A percentile compares a stretch with the other conserved stretches of the same genome.
Conservation (phyloP, 2,113 vertebrate species). For the Gasterosteus nipponicus region DNA sequence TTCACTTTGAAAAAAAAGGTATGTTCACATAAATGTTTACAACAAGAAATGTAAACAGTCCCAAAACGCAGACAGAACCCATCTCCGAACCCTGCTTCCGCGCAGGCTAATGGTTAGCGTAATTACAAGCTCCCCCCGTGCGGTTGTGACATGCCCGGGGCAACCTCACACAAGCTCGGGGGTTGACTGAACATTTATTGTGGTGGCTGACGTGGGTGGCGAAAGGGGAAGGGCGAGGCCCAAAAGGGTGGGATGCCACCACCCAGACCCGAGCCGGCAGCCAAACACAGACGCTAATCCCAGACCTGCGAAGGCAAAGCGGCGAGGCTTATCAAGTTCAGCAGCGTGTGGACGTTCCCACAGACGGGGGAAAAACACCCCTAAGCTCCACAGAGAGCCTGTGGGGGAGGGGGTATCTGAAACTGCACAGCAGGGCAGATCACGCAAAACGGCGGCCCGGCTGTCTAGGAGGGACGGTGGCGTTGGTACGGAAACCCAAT, state of each 20-base stretch:
- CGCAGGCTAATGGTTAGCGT: slow-evolving; percentile 44
- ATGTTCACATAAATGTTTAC: background rate
- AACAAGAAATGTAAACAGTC: slow-evolving; percentile 19
- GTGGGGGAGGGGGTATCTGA: background rate
- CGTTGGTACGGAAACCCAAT: slow-evolving; percentile 22
- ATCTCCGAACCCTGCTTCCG: slow-evolving; percentile 31
- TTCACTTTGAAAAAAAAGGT: background rate
- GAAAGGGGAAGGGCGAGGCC: slow-evolving; percentile 31
- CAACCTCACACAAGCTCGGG: slow-evolving; percentile 57
- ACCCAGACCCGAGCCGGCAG: slow-evolving; percentile 25
- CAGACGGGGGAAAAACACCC: slow-evolving; percentile 18
- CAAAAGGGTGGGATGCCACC: slow-evolving; percentile 41
- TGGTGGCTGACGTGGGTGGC: slow-evolving; percentile 58
- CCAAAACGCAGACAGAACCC: slow-evolving; percentile 40
- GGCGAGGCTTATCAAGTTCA: slow-evolving; percentile 51
- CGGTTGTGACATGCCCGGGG: slow-evolving; percentile 43
- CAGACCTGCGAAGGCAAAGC: slow-evolving; percentile 56
- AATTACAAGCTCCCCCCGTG: slow-evolving; percentile 56
- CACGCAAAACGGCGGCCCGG: background rate
- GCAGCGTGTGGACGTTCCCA: slow-evolving; percentile 39
- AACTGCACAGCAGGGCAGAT: slow-evolving; percentile 34
- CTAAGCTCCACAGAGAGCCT: slow-evolving; percentile 1
- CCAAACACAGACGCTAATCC: slow-evolving; percentile 58
- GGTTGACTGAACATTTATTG: slow-evolving; percentile 54
- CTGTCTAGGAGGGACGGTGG: slow-evolving; percentile 6